These are phyloP conservation scores for Drosophila ezoana DNA, from an alignment of 2,888 invertebrate species.

Conservation along the genomic window DNA sequence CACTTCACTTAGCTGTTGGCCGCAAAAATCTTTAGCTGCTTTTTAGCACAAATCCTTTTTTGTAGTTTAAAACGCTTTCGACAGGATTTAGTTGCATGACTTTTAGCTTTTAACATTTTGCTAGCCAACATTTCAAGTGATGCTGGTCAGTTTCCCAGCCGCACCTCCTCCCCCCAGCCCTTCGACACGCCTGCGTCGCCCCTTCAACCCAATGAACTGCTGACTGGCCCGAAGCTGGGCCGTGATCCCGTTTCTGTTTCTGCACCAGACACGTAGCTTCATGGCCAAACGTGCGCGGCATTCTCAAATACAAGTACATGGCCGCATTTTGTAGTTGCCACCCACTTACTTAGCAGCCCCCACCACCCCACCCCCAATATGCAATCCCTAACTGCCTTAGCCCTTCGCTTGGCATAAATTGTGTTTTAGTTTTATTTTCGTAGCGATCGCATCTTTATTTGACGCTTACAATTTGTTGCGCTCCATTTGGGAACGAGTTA, in stretches of 20 bases:
- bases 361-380: background rate
- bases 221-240: constrained; percentile 43
- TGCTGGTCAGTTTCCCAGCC: constrained; percentile 31
- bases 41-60: constrained; percentile 75
- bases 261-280: constrained; percentile 66
- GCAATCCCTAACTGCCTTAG: background rate
- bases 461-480: constrained; percentile 43
- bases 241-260: constrained; percentile 43
- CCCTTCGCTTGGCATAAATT: constrained; percentile 34
- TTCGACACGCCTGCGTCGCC: background rate
- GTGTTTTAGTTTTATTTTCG: constrained; percentile 25
- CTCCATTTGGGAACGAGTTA: constrained; percentile 15
- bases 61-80: constrained; percentile 75
- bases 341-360: constrained; percentile 46
- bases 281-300: constrained; percentile 71
- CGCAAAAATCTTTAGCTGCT: constrained; percentile 55
- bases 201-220: constrained; percentile 29
- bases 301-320: constrained; percentile 69
- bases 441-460: constrained; percentile 24
- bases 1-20: constrained; percentile 13
- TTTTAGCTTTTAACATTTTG: constrained; percentile 71
- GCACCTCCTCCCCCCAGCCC: background rate
- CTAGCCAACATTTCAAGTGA: constrained; percentile 48
- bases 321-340: constrained; percentile 65
- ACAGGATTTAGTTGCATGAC: constrained; percentile 78